These are phyloP conservation scores for Pteronotus mesoamericanus DNA, from an alignment of 2,797 vertebrate genomes.

Conservation along the genomic window DNA sequence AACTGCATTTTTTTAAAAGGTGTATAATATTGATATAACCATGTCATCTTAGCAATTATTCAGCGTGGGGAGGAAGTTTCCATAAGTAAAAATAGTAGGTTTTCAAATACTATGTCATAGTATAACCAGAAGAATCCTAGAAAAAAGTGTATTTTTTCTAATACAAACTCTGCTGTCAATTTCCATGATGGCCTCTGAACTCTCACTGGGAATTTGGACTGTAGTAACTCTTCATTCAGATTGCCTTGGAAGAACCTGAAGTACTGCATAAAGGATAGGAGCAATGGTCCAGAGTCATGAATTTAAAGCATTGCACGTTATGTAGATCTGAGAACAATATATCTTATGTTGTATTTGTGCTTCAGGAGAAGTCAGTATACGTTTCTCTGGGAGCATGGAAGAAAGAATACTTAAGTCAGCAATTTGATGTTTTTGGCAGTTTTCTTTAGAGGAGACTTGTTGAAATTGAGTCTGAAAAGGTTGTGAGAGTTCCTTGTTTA, in stretches of 20 bases:
- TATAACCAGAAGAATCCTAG: neutral
- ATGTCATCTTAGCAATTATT: neutral
- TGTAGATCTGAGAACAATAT: neutral
- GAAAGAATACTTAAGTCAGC: neutral
- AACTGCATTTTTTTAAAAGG: slow-evolving; percentile 40
- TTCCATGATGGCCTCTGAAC: neutral
- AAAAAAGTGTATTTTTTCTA: neutral
- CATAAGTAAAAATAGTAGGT: neutral
- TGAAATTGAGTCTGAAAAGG: neutral
- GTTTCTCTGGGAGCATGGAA: neutral
- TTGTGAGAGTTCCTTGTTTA: neutral
- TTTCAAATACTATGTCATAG: neutral
- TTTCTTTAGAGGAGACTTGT: neutral
- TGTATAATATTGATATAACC: neutral
- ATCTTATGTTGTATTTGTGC: neutral
- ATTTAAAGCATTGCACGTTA: neutral
- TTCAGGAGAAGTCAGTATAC: neutral
- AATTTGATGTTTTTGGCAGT: neutral
- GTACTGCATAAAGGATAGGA: neutral
- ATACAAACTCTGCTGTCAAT: neutral
- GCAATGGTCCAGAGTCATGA: neutral
- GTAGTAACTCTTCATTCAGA: neutral
- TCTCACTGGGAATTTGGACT: neutral
- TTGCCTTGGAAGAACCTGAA: neutral
- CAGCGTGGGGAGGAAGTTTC: neutral